Percentiles rank a stretch among this genome's conserved stretches.
phyloP scores from a whole-genome alignment of 1,140 invertebrate species.

The Stenopsyche tienmushanensis region DNA sequence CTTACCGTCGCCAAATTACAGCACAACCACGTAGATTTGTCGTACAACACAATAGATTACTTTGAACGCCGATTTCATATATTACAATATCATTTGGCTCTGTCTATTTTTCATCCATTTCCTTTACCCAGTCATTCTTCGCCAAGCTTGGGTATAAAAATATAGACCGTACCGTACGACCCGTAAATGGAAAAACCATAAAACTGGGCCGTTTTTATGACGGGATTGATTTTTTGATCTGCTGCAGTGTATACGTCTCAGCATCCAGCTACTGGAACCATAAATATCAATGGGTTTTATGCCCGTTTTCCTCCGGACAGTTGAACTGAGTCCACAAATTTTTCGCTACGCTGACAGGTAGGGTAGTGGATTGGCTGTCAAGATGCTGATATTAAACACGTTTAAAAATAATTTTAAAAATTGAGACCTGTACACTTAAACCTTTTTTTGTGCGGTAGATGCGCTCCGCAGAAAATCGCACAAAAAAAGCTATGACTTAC shows the following conservation, averaged over 20 bases:
- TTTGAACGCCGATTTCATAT: not conserved
- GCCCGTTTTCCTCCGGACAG: not conserved
- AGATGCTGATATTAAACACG: no score
- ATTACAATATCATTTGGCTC: not conserved
- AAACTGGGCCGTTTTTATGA: constrained; percentile 15
- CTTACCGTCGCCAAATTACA: not conserved
- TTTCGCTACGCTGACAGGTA: not conserved
- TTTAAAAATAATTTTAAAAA: no score
- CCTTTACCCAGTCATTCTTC: no score
- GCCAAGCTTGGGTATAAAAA: no score
- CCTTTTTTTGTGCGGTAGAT: no score
- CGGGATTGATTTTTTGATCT: constrained; percentile 19
- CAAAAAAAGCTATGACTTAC: no score
- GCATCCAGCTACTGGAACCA: not conserved
- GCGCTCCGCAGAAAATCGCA: no score
- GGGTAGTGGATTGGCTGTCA: not conserved
- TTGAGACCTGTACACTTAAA: no score
- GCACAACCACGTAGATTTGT: not conserved
- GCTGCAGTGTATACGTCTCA: not conserved
- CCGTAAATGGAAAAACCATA: constrained; percentile 21
- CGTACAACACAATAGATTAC: not conserved
- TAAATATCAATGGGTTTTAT: constrained; percentile 13
- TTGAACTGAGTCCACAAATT: not conserved
- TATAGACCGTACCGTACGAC: no score
- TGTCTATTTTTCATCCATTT: not conserved